Base-by-base conservation (phyloP, 2,888 invertebrate species). In the Syrphus vitripennis region DNA sequence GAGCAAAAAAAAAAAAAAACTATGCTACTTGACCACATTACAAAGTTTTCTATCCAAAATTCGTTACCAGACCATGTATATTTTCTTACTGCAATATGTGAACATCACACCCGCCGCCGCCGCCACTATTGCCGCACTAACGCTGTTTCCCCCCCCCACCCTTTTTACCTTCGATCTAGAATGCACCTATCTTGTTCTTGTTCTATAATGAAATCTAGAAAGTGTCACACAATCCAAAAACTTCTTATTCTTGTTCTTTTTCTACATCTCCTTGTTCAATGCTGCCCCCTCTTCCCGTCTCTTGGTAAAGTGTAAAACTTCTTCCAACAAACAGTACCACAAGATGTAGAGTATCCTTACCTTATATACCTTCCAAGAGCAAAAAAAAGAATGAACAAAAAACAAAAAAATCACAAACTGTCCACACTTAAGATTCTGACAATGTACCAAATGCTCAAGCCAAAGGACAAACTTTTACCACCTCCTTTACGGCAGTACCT, bases 191-290 rank as follows among this genome's bases (percentile, higher is more conserved):
- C 29, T 37, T 59, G 21, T 40, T 65, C 14, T 29, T 70, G 31
- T 42, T 37, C 31, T 48, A 34, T 80, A 84, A 84, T 81, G 84
- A 76, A 84, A 84, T 80, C 80, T 55, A 71, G 34, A 53, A 80
- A 81, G 76, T 81, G 84, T 84, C 84, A 71, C 81, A 71, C 61
- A 84, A 80, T 65, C 71, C 53, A 65, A 76, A 80, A 83, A n/a
- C 57, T 77, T 77, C 29, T 63, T 16, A 70, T 40, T 63, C 65
- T 34, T 24, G 26, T 10, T 29, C 16, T 34, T 12, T 4, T 16
- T 16, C n/a, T 21, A 42, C 19, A 29, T n/a, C 16, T 55, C 16
- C 26, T 42, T 63, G 21, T 59, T 45, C 42, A 63, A 63, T 16
- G n/a, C 42, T 45, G 26, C 4, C 45, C 21, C 6, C 6, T 48